These are phyloP conservation scores for Torymus tubicola DNA, from an alignment of 2,888 invertebrate genomes.

Conservation along the genomic window DNA sequence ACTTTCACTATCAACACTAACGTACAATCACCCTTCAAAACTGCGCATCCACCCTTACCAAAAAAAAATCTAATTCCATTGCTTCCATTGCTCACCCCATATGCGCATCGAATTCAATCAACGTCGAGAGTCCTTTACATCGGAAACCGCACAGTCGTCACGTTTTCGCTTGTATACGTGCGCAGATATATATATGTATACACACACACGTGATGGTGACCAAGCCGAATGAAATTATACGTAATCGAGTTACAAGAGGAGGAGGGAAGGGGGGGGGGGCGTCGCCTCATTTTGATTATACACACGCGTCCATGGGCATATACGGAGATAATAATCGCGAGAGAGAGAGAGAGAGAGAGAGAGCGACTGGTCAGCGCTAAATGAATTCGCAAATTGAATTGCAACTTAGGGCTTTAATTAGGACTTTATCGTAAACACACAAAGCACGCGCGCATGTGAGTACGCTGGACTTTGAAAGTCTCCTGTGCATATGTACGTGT, in stretches of 20 bases:
- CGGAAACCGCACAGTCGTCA: constrained; percentile 16
- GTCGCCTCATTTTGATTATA: constrained; percentile 51
- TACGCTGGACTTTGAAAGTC: too few species aligned
- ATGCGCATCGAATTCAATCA: constrained; percentile 28
- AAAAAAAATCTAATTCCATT: background rate
- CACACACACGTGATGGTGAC: background rate
- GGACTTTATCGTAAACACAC: constrained; percentile 22
- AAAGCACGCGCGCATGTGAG: too few species aligned
- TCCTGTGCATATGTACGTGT: too few species aligned
- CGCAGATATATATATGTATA: too few species aligned
- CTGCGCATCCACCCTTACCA: too few species aligned
- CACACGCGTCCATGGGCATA: background rate
- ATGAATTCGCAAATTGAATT: constrained; percentile 48
- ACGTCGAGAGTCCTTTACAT: constrained; percentile 42
- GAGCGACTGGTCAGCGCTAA: constrained; percentile 6
- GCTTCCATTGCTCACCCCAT: background rate
- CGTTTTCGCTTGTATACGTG: constrained; percentile 29
- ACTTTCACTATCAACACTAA: too few species aligned
- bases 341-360: too few species aligned
- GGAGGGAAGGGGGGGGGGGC: too few species aligned
- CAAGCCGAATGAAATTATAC: constrained; percentile 43
- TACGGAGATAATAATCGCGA: constrained; percentile 18
- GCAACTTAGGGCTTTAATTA: constrained; percentile 33
- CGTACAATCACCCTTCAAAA: too few species aligned
- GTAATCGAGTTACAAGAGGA: constrained; percentile 51